Evolutionary conservation across 2,888 invertebrate species (phyloP).

Genomic region (Meta bourneti): DNA sequence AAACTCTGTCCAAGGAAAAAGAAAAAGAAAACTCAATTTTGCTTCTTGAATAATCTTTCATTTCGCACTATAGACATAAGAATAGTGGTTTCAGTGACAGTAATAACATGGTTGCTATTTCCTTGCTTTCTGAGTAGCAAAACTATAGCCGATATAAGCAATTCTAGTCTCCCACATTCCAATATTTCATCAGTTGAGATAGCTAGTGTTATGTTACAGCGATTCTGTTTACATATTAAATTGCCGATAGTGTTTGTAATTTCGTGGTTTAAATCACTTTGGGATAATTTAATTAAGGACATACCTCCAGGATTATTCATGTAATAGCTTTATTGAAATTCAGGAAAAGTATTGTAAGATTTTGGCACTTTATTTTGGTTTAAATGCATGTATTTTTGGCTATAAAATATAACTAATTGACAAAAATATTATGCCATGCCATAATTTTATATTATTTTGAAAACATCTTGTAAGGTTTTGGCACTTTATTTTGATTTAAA

Average conservation of each 20-base stretch:
- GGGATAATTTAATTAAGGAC: not conserved
- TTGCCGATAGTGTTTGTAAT: conserved; percentile 13
- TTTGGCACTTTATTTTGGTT: too few species aligned
- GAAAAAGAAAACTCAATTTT: conserved; percentile 1
- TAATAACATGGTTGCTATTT: conserved; percentile 10
- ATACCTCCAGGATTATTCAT: not conserved
- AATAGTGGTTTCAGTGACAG: not conserved
- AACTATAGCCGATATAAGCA: not conserved
- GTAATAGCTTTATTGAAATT: not conserved
- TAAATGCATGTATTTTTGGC: too few species aligned
- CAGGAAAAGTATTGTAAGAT: too few species aligned
- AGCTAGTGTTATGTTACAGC: not conserved
- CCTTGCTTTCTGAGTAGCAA: conserved; percentile 2
- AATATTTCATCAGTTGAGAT: conserved; percentile 12
- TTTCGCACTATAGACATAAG: not conserved
- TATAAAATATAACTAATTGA: too few species aligned
- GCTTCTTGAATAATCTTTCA: not conserved
- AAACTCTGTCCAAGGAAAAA: not conserved
- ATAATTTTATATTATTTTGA: too few species aligned
- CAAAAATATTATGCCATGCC: too few species aligned
- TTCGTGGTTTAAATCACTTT: not conserved
- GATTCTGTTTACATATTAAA: not conserved
- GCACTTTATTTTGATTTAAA: too few species aligned
- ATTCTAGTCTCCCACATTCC: not conserved
- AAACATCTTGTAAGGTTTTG: too few species aligned